Base-by-base conservation (phyloP, 2,888 invertebrate species). In the Drosophila eohydei region DNA sequence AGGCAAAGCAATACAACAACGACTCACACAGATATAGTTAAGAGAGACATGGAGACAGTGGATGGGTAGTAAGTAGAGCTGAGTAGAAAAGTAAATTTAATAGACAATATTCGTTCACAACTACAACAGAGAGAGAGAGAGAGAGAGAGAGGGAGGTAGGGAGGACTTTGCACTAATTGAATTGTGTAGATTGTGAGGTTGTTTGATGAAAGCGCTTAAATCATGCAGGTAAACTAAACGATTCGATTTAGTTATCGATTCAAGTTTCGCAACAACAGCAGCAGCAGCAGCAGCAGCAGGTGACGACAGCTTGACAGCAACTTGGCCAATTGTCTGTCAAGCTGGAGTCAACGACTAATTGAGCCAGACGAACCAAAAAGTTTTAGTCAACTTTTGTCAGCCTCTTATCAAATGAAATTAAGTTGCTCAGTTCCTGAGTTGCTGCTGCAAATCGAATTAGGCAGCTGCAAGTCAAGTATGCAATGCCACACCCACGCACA, bases 1-100 rank as follows among this genome's bases (percentile, higher is more conserved):
- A 93, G 92, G 92, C 92, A 93, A 93, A 92, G 92, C 93, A 92
- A 92, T 93, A 93, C 91, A 91, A 91, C 90, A 91, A 91, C 90
- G 63, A 76, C 41, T 79, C 54, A 75, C 34, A 82, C 28, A 70
- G 48, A 46, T 30, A 66, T 32, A 64, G 32, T 71, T 32, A 59
- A 74, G 40, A 71, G 16, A 65, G 14, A 58, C 30, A 67, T 14
- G 48, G 46, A 60, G 43, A 54, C 26, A 57, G 34, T 34, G 36
- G 36, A 3, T 41, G 12, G 36, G 3, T 55, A 48, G 32, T 44
- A 41, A 32, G 9, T 32, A 9, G 56, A 56, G 36, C 48, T 65
- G 11, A 78, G 62, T 81, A 65, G 65, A 69, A 50, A 55, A 51
- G 34, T 26, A 56, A 51, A 62, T 40, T 62, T 38, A 58, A 58